phyloP scores from a whole-genome alignment of 2,888 invertebrate species.

The Criorhina ranunculi region DNA sequence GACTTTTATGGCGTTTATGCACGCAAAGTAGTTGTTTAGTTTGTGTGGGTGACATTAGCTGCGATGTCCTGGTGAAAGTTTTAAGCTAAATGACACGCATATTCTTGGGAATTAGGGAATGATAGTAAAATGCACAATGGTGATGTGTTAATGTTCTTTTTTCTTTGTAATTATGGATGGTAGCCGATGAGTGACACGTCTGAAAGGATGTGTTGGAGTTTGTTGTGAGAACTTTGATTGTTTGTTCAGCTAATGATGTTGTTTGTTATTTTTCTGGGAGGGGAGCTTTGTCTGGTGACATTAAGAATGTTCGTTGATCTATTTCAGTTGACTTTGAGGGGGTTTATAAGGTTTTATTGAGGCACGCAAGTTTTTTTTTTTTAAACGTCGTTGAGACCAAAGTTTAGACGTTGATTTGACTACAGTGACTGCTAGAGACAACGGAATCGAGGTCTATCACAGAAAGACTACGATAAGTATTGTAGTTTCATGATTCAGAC shows the following conservation, averaged over 20 bases:
- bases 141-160: background rate
- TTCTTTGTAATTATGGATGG: background rate
- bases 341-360: too few species aligned
- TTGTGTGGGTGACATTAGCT: background rate
- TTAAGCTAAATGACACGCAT: background rate
- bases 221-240: background rate
- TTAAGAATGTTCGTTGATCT: background rate
- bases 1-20: slow-evolving; percentile 11
- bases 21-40: background rate
- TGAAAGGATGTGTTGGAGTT: background rate
- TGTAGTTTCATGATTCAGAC: too few species aligned
- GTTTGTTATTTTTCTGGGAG: background rate
- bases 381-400: too few species aligned
- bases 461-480: too few species aligned
- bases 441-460: too few species aligned
- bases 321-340: background rate
- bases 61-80: slow-evolving; percentile 4
- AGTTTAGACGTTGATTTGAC: too few species aligned
- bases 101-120: background rate
- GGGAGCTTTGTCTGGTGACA: background rate
- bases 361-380: too few species aligned
- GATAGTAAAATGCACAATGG: slow-evolving; percentile 1
- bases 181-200: background rate
- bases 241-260: background rate
- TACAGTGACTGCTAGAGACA: too few species aligned